Evolutionary conservation across 1,140 invertebrate genomes (phyloP), one percentile per base, ranked within the genome.

Genomic region (Drosophila repleta): DNA sequence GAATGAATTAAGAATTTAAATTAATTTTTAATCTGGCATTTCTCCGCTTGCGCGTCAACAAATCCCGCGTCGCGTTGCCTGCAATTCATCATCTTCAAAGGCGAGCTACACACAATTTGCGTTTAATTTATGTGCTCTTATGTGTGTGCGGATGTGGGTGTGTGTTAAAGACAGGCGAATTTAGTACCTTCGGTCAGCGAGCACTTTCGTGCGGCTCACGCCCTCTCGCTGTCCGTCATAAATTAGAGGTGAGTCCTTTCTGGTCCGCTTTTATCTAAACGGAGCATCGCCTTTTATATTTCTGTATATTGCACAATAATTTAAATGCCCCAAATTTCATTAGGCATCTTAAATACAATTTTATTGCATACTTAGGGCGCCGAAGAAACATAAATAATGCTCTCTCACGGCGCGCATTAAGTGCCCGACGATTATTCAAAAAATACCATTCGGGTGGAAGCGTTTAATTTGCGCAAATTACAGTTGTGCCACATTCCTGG

Each of bases 1-100:
- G 51, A 71, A 78, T 75, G 76, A 72, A 85, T 87, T 78, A 76
- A 87, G 71, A 85, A 87, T 82, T 68, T 75, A 78, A 85, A 85
- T 85, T 82, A 82, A 85, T 85, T 85, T 85, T 87, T 78, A 85
- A 87, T 87, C 60, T 62, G 64, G 65, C 51, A 20, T 62, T 65
- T 56, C 51, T 65, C 39, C 32, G 43, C 37, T 35, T 48, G 21
- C 39, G 39, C 55, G 5, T 24, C 46, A 48, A 48, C 46, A 26
- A 48, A 48, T 48, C 20, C 46, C 18, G 37, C 35, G 37, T 39
- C 18, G 37, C 37, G 32, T 45, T 18, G 15, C 15, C 26, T 56
- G 56, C 20, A 63, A 75, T 81, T 78, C 82, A 87, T 82, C 70
- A 87, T 81, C 81, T 85, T 85, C 82, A 85, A 85, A 65, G 71